Evolutionary conservation across 1,140 invertebrate species (phyloP), one percentile per base, ranked within the genome.

Genomic region (Drosophila jambulina): DNA sequence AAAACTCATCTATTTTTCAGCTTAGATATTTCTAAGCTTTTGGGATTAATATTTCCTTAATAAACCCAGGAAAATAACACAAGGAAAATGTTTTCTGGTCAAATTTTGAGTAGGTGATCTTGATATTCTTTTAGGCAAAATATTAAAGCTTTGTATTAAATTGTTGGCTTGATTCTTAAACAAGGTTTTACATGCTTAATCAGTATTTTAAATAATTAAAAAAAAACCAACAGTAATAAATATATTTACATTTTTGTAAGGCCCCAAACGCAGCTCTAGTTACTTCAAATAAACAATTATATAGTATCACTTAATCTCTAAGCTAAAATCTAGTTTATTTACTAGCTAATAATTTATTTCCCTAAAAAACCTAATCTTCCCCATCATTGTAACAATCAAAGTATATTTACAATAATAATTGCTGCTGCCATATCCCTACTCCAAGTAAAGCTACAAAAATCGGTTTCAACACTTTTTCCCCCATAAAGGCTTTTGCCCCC

Each of bases 391-490:
- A 54, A 54, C 8, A 23, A 54, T 17, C 21, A 1, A 5, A 17
- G 15, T 38, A 56, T 38, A 38, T 38, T 25, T 15, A 38, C 21
- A 25, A 7, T 56, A 7, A n/a, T 38, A 56, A 56, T 54, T 23
- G 21, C 51, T 23, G 4, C 21, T 36, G 4, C 4, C 19, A 54
- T 25, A 38, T 21, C 19, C 15, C 15, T 1, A 3, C 51, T 17
- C 49, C 36, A 60, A 17, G 36, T 46, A 53, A 36, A 17, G 32
- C 13, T 36, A 36, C 29, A 21, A 38, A 78, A 60, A 77, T 69
- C 75, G 42, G 17, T 19, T 48, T 25, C 23, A 49, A 56, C 34
- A 75, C 58, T 75, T 49, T 54, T 8, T 25, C 53, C 46, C 53
- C 42, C 29, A 76, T 40, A 23, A 57, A 46, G 53, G 23, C 56